A percentile compares a stretch with the other conserved stretches of the same genome.
Conservation (phyloP, 2,113 vertebrate species). For the Pogonocichla stellata region DNA sequence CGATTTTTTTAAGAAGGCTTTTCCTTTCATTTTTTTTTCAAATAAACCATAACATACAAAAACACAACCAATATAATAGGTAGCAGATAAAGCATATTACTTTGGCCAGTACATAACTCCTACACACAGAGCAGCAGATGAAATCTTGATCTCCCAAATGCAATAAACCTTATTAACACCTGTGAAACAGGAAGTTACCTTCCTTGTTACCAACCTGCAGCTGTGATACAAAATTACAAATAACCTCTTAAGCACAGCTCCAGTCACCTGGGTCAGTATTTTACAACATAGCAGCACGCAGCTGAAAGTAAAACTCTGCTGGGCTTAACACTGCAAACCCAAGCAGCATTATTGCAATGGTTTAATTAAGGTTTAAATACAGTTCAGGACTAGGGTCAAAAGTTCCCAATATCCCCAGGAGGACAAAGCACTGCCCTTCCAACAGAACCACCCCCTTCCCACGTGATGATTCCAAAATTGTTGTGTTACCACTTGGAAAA, state of each 20-base stretch:
- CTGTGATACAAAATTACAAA: constrained; percentile 11
- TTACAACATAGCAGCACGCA: constrained; percentile 13
- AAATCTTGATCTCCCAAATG: neutral
- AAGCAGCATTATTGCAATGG: neutral
- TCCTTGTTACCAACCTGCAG: neutral
- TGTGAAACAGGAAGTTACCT: neutral
- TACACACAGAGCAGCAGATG: neutral
- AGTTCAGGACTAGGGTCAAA: neutral
- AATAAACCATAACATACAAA: neutral
- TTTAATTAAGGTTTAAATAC: neutral
- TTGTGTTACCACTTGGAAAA: neutral
- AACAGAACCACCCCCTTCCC: neutral
- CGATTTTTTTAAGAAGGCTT: neutral
- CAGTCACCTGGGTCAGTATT: neutral
- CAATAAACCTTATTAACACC: constrained; percentile 19
- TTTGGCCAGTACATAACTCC: neutral
- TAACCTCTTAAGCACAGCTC: neutral
- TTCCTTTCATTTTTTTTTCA: neutral
- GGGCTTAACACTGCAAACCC: neutral
- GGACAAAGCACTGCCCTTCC: neutral
- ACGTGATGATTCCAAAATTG: neutral
- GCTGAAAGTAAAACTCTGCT: neutral
- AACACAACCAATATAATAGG: neutral
- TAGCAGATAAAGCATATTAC: neutral
- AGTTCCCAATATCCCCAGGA: neutral